Conservation (phyloP, 92 coral and sea anemone species). For the Anthopleura xanthogrammica region DNA sequence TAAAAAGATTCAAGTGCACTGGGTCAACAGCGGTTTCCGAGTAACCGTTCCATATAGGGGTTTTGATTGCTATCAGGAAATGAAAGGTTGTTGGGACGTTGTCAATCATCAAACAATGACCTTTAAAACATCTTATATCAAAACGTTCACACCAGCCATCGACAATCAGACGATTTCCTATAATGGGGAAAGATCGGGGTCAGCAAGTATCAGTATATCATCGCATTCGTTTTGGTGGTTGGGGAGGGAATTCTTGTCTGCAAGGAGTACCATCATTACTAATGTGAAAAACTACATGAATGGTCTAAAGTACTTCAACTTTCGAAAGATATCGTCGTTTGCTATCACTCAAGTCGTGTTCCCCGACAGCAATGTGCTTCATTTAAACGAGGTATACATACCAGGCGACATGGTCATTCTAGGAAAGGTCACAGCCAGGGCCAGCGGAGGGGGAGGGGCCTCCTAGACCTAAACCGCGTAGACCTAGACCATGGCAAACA, state of each 20-base stretch:
- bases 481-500: too few species aligned
- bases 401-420: constrained; percentile 38
- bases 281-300: constrained; percentile 17
- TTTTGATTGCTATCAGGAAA: too few species aligned
- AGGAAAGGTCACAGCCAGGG: too few species aligned
- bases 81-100: too few species aligned
- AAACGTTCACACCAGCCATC: constrained; percentile 19
- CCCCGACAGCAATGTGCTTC: constrained; percentile 13
- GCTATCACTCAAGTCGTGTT: constrained; percentile 36
- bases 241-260: not conserved
- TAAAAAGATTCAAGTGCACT: constrained; percentile 32
- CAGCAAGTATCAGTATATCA: constrained; percentile 16
- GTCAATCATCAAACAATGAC: constrained; percentile 9
- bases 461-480: too few species aligned
- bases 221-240: too few species aligned
- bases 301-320: constrained; percentile 32
- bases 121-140: constrained; percentile 20
- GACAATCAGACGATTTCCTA: constrained; percentile 33
- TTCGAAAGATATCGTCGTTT: constrained; percentile 34
- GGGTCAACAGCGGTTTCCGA: constrained; percentile 26
- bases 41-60: constrained; percentile 18
- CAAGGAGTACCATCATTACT: constrained; percentile 19
- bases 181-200: not conserved
- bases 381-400: constrained; percentile 26
- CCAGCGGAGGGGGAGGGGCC: too few species aligned